Evolutionary conservation across 2,113 vertebrate species (phyloP).

Genomic region (Casuarius casuarius): DNA sequence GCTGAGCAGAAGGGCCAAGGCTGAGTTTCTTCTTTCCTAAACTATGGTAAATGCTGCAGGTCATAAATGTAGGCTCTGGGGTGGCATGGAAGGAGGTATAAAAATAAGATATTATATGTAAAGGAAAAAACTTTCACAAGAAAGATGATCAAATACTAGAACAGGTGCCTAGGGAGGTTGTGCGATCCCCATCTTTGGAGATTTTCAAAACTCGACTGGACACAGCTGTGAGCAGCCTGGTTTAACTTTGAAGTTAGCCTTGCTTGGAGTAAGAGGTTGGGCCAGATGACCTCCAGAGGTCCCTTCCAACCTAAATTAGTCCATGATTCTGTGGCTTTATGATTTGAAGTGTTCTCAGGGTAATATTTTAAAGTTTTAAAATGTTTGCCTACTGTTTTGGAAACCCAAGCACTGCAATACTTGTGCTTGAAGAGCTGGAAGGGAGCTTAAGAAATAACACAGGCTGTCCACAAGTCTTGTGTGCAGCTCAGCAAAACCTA

Average conservation of each 20-base stretch:
- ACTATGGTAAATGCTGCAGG: not conserved
- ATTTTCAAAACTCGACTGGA: not conserved
- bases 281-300: not conserved
- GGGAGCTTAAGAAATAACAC: not conserved
- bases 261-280: not conserved
- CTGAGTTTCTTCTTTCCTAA: not conserved
- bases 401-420: not conserved
- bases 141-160: not conserved
- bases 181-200: not conserved
- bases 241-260: not conserved
- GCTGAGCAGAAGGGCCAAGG: not conserved
- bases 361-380: not conserved
- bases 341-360: not conserved
- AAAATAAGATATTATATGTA: not conserved
- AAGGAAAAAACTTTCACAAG: not conserved
- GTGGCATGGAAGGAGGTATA: not conserved
- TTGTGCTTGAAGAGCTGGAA: not conserved
- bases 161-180: not conserved
- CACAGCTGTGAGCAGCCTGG: not conserved
- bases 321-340: not conserved
- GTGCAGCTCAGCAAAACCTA: not conserved
- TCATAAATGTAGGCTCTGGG: not conserved
- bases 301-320: not conserved
- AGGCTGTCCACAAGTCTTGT: not conserved
- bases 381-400: not conserved